phyloP scores from a whole-genome alignment of 2,113 vertebrate species.

The Rhea pennata region DNA sequence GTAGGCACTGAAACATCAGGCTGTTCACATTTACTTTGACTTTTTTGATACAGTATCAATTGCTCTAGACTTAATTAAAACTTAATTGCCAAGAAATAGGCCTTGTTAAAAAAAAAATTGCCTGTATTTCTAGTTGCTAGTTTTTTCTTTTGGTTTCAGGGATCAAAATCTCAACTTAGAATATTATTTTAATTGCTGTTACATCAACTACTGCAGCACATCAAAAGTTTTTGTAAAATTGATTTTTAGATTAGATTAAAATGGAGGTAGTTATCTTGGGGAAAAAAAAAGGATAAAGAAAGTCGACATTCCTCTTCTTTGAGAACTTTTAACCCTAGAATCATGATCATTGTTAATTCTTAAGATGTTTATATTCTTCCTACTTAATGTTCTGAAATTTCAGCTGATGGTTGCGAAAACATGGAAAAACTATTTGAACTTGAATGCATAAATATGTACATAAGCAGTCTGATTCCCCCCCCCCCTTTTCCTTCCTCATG shows the following conservation, averaged over 20 bases:
- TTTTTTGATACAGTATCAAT: too few species aligned
- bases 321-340: not conserved
- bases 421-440: not conserved
- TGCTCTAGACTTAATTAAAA: too few species aligned
- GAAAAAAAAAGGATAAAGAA: not conserved
- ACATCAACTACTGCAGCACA: too few species aligned
- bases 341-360: not conserved
- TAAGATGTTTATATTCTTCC: not conserved
- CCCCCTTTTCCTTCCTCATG: not conserved
- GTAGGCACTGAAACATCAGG: too few species aligned
- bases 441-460: not conserved
- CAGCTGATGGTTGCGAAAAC: not conserved
- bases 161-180: too few species aligned
- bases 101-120: too few species aligned
- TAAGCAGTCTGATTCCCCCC: not conserved
- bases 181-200: too few species aligned
- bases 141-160: too few species aligned
- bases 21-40: too few species aligned
- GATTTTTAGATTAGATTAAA: not conserved
- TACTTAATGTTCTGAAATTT: not conserved
- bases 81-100: too few species aligned
- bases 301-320: not conserved
- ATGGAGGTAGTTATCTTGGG: not conserved
- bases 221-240: not conserved
- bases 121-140: too few species aligned